These are phyloP conservation scores for Ia io DNA, from an alignment of 2,113 vertebrate genomes.

Conservation along the genomic window DNA sequence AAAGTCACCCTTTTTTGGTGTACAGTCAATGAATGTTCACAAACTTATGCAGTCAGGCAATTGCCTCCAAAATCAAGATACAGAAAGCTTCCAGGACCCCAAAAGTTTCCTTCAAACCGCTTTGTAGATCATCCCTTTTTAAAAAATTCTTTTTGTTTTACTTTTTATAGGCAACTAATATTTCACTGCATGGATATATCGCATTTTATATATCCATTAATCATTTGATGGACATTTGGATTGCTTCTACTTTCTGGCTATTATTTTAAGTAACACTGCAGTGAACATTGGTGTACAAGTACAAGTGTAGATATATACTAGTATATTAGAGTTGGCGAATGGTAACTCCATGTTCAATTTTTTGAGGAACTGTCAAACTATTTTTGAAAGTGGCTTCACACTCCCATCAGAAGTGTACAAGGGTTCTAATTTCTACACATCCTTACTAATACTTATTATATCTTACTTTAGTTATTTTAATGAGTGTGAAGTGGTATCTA, in stretches of 20 bases:
- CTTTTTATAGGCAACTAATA: neutral
- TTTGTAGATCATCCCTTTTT: neutral
- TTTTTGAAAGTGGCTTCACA: neutral
- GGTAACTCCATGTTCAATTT: neutral
- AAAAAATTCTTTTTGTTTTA: neutral
- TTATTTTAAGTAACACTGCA: neutral
- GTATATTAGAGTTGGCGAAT: neutral
- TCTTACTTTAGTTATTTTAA: neutral
- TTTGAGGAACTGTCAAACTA: neutral
- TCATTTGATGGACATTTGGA: neutral
- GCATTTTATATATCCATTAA: neutral
- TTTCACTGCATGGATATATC: neutral
- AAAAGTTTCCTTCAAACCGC: neutral
- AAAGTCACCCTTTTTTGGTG: neutral
- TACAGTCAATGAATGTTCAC: neutral
- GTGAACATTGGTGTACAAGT: neutral
- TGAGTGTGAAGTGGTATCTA: neutral
- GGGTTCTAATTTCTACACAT: neutral
- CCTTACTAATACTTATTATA: neutral
- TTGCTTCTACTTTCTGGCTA: neutral
- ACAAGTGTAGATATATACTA: neutral
- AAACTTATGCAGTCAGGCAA: neutral
- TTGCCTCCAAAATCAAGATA: neutral
- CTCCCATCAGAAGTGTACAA: neutral
- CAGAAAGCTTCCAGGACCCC: neutral